These are phyloP conservation scores for Laothoe populi DNA, from an alignment of 2,888 invertebrate genomes.

Conservation along the genomic window DNA sequence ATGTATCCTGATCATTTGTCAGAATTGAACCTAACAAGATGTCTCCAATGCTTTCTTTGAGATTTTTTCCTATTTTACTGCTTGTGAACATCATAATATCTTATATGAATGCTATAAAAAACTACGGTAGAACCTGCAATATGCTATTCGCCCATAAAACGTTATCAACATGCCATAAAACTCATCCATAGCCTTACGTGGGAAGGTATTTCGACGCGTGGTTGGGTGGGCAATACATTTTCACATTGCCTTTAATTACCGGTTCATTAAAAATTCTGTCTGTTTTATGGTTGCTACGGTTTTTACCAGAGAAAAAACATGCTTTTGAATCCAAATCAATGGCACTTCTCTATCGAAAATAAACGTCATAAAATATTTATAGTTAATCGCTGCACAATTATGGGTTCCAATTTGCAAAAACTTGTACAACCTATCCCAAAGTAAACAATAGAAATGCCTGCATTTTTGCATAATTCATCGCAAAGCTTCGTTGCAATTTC, in stretches of 20 bases:
- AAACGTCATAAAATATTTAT: not conserved
- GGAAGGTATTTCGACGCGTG: not conserved
- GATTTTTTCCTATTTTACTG: no score
- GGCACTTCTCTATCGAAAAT: not conserved
- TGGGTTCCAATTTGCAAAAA: not conserved
- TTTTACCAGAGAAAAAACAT: no score
- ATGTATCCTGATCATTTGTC: no score
- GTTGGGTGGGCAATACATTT: not conserved
- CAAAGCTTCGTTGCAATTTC: slow-evolving; percentile 20
- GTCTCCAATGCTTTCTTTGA: no score
- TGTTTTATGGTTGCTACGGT: no score
- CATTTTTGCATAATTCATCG: slow-evolving; percentile 8
- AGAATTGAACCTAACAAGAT: no score
- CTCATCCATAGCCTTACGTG: slow-evolving; percentile 7
- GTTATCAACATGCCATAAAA: slow-evolving; percentile 11
- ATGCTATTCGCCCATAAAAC: slow-evolving; percentile 1
- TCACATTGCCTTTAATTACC: not conserved
- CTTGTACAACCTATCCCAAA: not conserved
- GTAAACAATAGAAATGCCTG: not conserved
- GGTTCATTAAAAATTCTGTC: not conserved
- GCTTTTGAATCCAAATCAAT: no score
- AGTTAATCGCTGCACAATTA: not conserved
- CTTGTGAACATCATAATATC: no score
- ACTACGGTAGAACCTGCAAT: no score
- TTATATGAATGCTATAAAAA: not conserved